Base-by-base conservation (phyloP, 1,140 invertebrate species). In the Atta texana region DNA sequence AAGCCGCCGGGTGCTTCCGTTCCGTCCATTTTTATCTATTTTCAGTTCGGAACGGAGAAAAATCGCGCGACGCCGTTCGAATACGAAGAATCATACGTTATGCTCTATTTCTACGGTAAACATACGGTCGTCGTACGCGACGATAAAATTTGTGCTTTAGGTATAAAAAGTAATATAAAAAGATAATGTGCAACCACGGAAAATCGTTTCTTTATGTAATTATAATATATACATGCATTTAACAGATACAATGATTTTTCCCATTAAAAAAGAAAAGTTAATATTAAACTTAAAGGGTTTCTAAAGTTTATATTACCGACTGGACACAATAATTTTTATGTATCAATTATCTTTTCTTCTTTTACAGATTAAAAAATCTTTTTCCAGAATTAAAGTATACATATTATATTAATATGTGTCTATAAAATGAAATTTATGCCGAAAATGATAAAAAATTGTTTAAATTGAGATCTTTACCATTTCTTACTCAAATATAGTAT, bases 21-120 rank as follows among this genome's bases (percentile, higher is more conserved):
- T 39, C 66, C 85, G 53, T 72, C 77, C 78, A 84, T 87, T 87
- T 77, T 84, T 87, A 87, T 87, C 78, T 68, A 87, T 87, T 87
- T 87, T 34, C 78, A 69, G 68, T 61, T 51, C n/a, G 59, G 21
- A 44, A 31, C 18, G 34, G 28, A 74, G 80, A 87, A 74, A 84
- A 87, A 87, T 87, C 59, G 68, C 68, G 21, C 57, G 85, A 87
- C 78, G 49, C 44, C 24, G 55, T 14, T 51, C 78, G 68, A 84
- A 72, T 84, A 66, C 59, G 55, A 53, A 74, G 51, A 81, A 74
- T 61, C 69, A 28, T 84, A 84, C 80, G 39, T 82, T 74, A 31
- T 74, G 53, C 68, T 82, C 34, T 82, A 84, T 75, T 75, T 61
- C 39, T 63, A 71, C 66, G 24, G 21, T 72, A 84, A 84, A 84